Evolutionary conservation across 1,140 invertebrate genomes (phyloP).

Genomic region (Hyles vespertilio): DNA sequence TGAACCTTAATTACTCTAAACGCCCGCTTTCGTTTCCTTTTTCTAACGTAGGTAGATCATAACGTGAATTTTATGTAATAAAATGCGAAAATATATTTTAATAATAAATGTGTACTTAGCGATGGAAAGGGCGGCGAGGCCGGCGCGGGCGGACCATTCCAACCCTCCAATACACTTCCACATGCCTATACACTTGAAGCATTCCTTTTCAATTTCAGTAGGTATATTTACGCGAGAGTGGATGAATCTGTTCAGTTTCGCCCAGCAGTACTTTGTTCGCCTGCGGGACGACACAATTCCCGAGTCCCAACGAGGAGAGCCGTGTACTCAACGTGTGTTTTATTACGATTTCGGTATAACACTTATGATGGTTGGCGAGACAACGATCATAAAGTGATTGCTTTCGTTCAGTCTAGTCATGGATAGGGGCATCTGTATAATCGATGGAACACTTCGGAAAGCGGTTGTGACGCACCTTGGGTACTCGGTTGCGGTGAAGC

Average conservation of each 20-base stretch:
- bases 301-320: conserved; percentile 50
- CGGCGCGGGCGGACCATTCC: conserved; percentile 60
- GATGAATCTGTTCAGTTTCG: not conserved
- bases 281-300: conserved; percentile 61
- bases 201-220: conserved; percentile 10
- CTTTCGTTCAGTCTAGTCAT: conserved; percentile 54
- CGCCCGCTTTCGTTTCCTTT: conserved; percentile 65
- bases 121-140: conserved; percentile 64
- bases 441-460: conserved; percentile 12
- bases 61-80: conserved; percentile 76
- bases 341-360: conserved; percentile 8
- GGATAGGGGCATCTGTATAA: conserved; percentile 19
- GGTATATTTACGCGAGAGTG: not conserved
- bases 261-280: conserved; percentile 40
- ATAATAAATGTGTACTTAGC: conserved; percentile 73
- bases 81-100: conserved; percentile 75
- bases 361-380: conserved; percentile 15
- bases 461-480: conserved; percentile 50
- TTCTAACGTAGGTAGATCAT: conserved; percentile 72
- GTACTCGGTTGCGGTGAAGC: conserved; percentile 55
- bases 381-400: conserved; percentile 20
- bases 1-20: conserved; percentile 64
- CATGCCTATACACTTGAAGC: conserved; percentile 8
- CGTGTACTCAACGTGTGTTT: conserved; percentile 59
- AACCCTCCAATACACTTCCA: not conserved